Evolutionary conservation across 1,140 invertebrate species (phyloP).

Genomic region (Belonocnema kinseyi): DNA sequence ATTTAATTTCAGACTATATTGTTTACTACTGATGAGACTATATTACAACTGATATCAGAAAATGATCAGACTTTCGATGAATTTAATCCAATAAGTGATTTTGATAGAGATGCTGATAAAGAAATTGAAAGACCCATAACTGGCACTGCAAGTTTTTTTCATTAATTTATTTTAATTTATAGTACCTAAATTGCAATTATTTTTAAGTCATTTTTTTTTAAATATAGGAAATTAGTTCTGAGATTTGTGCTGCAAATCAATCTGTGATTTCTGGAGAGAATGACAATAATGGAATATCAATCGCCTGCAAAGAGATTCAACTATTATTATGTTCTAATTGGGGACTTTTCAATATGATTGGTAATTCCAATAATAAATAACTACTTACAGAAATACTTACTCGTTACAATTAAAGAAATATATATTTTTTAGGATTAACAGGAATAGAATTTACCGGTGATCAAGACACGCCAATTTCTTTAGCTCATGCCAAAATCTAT

Average conservation of each 20-base stretch:
- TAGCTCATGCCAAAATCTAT: conserved; percentile 51
- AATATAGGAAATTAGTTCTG: not conserved
- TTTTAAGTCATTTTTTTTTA: not conserved
- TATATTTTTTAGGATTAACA: conserved; percentile 70
- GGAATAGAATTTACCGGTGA: conserved; percentile 75
- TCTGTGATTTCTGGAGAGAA: conserved; percentile 7
- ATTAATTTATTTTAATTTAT: not conserved
- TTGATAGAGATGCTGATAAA: conserved; percentile 42
- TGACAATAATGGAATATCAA: conserved; percentile 62
- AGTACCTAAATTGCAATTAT: not conserved
- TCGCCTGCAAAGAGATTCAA: conserved; percentile 72
- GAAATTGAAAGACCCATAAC: conserved; percentile 78
- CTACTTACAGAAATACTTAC: not conserved
- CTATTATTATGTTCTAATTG: conserved; percentile 78
- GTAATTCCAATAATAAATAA: conserved; percentile 50
- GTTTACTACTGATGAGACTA: conserved; percentile 85
- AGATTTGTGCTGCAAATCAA: not conserved
- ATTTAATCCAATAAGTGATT: conserved; percentile 66
- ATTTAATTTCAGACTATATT: conserved; percentile 83
- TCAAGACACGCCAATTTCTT: conserved; percentile 57
- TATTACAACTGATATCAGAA: conserved; percentile 83
- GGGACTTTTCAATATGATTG: conserved; percentile 77
- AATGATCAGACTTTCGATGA: conserved; percentile 83
- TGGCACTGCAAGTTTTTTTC: conserved; percentile 56
- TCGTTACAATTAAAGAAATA: conserved; percentile 13